phyloP scores from a whole-genome alignment of 2,113 vertebrate genomes.

The Tichodroma muraria region DNA sequence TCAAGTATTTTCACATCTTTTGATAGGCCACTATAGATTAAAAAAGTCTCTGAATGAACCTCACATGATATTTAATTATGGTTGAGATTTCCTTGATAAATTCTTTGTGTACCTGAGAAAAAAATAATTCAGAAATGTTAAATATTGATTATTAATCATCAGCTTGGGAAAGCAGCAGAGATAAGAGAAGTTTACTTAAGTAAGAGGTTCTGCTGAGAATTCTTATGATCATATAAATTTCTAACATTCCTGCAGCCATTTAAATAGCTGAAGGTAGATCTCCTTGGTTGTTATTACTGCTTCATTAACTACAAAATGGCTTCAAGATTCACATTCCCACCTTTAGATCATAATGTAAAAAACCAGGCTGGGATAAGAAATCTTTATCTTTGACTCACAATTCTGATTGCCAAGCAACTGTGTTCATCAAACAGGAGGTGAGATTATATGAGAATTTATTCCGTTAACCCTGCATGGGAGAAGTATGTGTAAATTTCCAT shows the following conservation, averaged over 20 bases:
- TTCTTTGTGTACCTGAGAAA: not conserved
- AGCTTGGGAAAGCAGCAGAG: not conserved
- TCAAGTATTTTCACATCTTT: not conserved
- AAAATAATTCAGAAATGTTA: not conserved
- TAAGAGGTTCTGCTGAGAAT: not conserved
- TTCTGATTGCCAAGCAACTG: not conserved
- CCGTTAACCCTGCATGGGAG: not conserved
- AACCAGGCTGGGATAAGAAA: not conserved
- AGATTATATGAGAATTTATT: not conserved
- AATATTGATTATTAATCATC: not conserved
- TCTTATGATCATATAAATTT: not conserved
- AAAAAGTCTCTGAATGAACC: not conserved
- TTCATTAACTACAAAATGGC: conserved; percentile 34
- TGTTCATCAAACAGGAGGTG: not conserved
- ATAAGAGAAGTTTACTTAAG: not conserved
- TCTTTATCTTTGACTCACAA: conserved; percentile 4
- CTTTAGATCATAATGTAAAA: conserved; percentile 15
- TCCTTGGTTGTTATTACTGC: not conserved
- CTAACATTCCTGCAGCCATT: not conserved
- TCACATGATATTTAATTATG: not conserved
- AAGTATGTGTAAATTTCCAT: not conserved
- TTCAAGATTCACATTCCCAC: not conserved
- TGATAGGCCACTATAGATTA: not conserved
- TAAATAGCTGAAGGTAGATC: conserved; percentile 2
- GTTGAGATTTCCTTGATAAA: not conserved